Conservation (phyloP, 2,113 vertebrate species). For the Ploceus nigricollis region DNA sequence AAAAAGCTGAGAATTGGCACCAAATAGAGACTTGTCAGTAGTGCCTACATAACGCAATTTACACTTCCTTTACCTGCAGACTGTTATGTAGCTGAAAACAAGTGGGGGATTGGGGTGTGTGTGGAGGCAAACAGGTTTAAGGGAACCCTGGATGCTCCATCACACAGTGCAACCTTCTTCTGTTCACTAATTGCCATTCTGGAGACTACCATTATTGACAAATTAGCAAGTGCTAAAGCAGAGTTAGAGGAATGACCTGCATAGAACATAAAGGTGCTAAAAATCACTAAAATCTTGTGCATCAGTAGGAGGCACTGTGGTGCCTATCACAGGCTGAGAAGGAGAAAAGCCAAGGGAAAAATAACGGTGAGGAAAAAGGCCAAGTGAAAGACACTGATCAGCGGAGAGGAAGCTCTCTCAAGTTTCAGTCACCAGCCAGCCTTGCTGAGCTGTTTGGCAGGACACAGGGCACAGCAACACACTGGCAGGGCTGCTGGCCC, state of each 20-base stretch:
- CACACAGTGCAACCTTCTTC: constrained; percentile 43
- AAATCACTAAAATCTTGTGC: constrained; percentile 1
- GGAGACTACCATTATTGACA: constrained; percentile 29
- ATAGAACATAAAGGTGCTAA: constrained; percentile 14
- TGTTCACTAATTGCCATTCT: constrained; percentile 63
- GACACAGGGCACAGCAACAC: not conserved
- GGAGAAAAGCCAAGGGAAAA: not conserved
- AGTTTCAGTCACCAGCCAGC: not conserved
- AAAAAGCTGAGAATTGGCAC: constrained; percentile 23
- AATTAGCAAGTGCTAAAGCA: constrained; percentile 22
- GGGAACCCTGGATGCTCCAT: constrained; percentile 36
- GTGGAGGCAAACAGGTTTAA: not conserved
- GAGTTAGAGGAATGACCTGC: constrained; percentile 30
- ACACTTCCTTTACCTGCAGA: not conserved
- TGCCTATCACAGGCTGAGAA: not conserved
- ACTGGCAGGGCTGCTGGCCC: not conserved
- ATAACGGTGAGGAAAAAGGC: not conserved
- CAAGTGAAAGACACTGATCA: not conserved
- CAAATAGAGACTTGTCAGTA: constrained; percentile 6
- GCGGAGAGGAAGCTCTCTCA: not conserved
- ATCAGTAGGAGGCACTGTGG: not conserved
- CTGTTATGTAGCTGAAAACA: not conserved
- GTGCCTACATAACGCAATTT: constrained; percentile 40
- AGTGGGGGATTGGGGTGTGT: not conserved
- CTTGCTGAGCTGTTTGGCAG: not conserved